Base-by-base conservation (phyloP, 1,140 invertebrate genomes). In the Homalodisca vitripennis region DNA sequence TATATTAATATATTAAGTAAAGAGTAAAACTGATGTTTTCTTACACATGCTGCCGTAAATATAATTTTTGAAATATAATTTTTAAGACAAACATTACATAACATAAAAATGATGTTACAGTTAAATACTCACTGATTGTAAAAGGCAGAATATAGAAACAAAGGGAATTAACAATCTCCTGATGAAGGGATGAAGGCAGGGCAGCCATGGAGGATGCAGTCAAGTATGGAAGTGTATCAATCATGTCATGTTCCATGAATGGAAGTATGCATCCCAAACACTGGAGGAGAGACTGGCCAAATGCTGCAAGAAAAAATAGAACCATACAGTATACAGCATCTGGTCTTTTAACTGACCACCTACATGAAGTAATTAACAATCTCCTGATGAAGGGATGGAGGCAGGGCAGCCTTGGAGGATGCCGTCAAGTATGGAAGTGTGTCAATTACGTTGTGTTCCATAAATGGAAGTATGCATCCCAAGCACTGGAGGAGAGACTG, bases 71-170 rank as follows among this genome's bases (percentile, higher is more conserved):
- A n/a, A n/a, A n/a, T n/a, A n/a, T n/a, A n/a, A n/a, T n/a, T n/a
- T n/a, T n/a, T n/a, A n/a, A n/a, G n/a, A n/a, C n/a, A n/a, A n/a
- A 6, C 34, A 41, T 41, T 41, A 53, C 24, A 67, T 10, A 24
- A 41, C 24, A 6, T 24, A 67, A 24, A 63, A 46, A 17, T n/a
- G 32, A 47, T 51, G 27, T 53, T 22, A 53, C 17, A 34, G 17
- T 70, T 53, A 12, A 63, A 69, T n/a, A 87, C 87, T 87, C 85
- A 95, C 95, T 90, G 75, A 99, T 91, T 32, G 95, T 97, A 80
- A 98, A 98, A 3, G 98, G 97, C 64, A 99, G 82, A 78, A 99
- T 91, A 79, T 97, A 96, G 78, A 94, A 98, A 79, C 96, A 98
- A 14, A 99, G 86, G 67, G 96, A 86, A 79, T 98, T 94, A 30